Evolutionary conservation across 2,113 vertebrate species (phyloP), one percentile per base, ranked within the genome.

Genomic region (Cyprinodon brontotheroides): DNA sequence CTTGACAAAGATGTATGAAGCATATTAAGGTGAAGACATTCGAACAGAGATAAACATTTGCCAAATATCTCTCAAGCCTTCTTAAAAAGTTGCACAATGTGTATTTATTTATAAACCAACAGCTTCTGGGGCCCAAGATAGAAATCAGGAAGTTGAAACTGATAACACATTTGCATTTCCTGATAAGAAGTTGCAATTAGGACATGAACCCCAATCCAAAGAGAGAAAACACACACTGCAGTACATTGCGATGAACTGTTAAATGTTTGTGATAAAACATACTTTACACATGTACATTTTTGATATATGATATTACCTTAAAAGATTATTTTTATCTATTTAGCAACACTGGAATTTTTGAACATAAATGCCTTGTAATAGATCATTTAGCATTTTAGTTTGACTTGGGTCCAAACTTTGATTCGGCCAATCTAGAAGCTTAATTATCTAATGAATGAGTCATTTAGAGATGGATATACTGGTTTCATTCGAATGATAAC

Each of bases 121-220:
- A 69, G 86, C 85, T 79, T 68, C 81, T 81, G 78, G 59, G 65
- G 76, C 63, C 38, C 43, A 3, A 86, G 88, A 89, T 90, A 88
- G 1, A 61, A 72, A 91, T 87, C 86, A 74, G 86, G 87, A 83
- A 87, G 80, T 86, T 78, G n/a, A 60, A 20, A 50, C 85, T 48
- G 78, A 82, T 84, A 89, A 88, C 57, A 65, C 87, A 90, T 91
- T 89, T 87, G 80, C 87, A 83, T 85, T 82, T 88, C 86, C 87
- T 85, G 89, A 91, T 90, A 92, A 90, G 87, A 82, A 84, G 37
- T 70, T 78, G 79, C 82, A 91, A 92, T 91, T 91, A 88, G 84
- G 65, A 72, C 76, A 80, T 11, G 11, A 13, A 10, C 12, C 60
- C 4, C 29, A 12, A 22, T 13, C 60, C 4, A 36, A 38, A 29